These are phyloP conservation scores for Cephus pygmeus DNA, from an alignment of 2,888 invertebrate genomes.

Conservation along the genomic window DNA sequence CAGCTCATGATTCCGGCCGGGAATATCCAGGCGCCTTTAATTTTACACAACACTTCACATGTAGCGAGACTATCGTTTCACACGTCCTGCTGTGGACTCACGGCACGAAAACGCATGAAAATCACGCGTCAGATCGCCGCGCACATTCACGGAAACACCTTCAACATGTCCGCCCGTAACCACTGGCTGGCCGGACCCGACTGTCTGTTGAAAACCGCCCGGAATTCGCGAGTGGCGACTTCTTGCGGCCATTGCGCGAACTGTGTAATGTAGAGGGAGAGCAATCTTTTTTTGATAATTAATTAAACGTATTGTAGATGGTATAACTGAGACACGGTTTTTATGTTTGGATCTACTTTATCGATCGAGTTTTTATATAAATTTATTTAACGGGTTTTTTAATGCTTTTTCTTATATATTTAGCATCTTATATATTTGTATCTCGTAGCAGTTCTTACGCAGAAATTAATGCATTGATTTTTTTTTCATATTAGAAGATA, in stretches of 20 bases:
- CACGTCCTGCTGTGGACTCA: background rate
- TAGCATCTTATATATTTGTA: background rate
- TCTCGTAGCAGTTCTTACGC: background rate
- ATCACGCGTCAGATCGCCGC: conserved; percentile 51
- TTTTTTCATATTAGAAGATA: background rate
- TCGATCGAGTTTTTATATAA: background rate
- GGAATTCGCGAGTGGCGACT: conserved; percentile 45
- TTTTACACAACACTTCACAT: conserved; percentile 49
- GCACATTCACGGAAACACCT: conserved; percentile 48
- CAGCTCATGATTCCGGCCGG: conserved; percentile 65
- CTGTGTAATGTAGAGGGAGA: background rate
- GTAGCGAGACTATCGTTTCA: conserved; percentile 35
- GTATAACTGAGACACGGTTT: background rate
- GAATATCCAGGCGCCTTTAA: conserved; percentile 47
- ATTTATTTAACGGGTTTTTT: background rate
- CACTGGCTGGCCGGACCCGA: conserved; percentile 59
- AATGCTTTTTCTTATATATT: background rate
- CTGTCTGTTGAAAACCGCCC: conserved; percentile 52
- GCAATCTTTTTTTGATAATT: background rate
- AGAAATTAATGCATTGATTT: background rate
- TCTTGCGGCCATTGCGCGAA: background rate
- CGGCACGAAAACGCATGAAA: conserved; percentile 36
- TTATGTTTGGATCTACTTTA: background rate
- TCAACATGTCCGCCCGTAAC: conserved; percentile 62
- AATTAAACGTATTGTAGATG: background rate